These are phyloP conservation scores for Mamestra brassicae DNA, from an alignment of 2,888 invertebrate genomes.

Conservation along the genomic window DNA sequence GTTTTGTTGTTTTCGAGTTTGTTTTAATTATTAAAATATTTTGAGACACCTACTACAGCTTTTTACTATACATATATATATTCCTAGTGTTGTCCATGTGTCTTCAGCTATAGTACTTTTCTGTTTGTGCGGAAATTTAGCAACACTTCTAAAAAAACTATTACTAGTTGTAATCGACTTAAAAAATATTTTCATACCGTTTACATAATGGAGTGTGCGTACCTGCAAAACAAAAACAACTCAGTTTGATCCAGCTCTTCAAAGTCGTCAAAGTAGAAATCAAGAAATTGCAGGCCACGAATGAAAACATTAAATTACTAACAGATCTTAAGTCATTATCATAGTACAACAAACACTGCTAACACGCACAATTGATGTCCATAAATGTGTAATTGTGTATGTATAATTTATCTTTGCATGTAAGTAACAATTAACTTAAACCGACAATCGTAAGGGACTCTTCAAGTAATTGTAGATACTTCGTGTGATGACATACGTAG, in stretches of 20 bases:
- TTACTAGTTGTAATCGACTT: too few species aligned
- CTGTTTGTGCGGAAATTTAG: too few species aligned
- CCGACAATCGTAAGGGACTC: constrained; percentile 76
- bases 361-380: constrained; percentile 51
- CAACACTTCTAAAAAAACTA: too few species aligned
- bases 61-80: too few species aligned
- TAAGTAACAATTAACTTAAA: constrained; percentile 64
- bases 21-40: background rate
- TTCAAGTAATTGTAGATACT: constrained; percentile 77
- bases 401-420: constrained; percentile 29
- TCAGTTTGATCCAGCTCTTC: background rate
- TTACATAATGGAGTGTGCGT: background rate
- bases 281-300: constrained; percentile 33
- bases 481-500: constrained; percentile 55
- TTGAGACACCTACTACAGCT: too few species aligned
- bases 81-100: background rate
- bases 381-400: constrained; percentile 35
- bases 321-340: constrained; percentile 32
- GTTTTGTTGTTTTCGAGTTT: background rate
- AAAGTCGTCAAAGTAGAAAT: constrained; percentile 34
- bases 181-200: background rate
- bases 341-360: constrained; percentile 40
- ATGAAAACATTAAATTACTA: constrained; percentile 55
- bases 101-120: background rate
- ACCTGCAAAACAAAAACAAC: constrained; percentile 31